Evolutionary conservation across 2,888 invertebrate genomes (phyloP).

Genomic region (Leptopilina drosophilae): DNA sequence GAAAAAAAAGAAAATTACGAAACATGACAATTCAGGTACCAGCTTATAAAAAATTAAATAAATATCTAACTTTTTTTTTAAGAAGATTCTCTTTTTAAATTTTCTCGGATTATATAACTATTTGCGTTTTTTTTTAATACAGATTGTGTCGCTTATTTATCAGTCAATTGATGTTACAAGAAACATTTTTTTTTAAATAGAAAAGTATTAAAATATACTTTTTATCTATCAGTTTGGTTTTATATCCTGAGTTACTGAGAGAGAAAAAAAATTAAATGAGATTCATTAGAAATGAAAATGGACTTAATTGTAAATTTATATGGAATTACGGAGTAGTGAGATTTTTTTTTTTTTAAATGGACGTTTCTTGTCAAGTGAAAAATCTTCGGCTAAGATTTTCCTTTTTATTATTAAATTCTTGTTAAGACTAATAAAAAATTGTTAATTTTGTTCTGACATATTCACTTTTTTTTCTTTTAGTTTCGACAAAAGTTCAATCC

Average conservation of each 20-base stretch:
- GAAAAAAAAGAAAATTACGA: not conserved
- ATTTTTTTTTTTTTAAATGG: constrained; percentile 59
- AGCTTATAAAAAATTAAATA: constrained; percentile 18
- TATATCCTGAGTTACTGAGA: constrained; percentile 70
- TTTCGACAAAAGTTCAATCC: not conserved
- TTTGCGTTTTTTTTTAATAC: not conserved
- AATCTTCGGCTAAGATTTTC: not conserved
- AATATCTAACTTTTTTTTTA: constrained; percentile 8
- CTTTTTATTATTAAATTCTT: no score
- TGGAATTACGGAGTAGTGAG: constrained; percentile 65
- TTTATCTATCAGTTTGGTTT: constrained; percentile 68
- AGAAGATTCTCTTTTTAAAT: not conserved
- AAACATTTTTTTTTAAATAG: constrained; percentile 62
- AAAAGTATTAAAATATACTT: constrained; percentile 74
- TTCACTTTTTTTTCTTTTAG: no score
- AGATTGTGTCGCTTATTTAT: constrained; percentile 13
- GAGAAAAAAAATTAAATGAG: constrained; percentile 45
- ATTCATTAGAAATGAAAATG: constrained; percentile 19
- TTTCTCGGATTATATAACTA: not conserved
- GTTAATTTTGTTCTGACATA: no score
- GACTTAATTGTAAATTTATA: constrained; percentile 44
- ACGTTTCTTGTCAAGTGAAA: constrained; percentile 57
- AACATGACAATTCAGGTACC: constrained; percentile 34
- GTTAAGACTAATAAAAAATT: no score
- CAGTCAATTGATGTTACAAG: constrained; percentile 24